Evolutionary conservation across 2,797 vertebrate species (phyloP).

Genomic region (Scolopax bukidnonensis): DNA sequence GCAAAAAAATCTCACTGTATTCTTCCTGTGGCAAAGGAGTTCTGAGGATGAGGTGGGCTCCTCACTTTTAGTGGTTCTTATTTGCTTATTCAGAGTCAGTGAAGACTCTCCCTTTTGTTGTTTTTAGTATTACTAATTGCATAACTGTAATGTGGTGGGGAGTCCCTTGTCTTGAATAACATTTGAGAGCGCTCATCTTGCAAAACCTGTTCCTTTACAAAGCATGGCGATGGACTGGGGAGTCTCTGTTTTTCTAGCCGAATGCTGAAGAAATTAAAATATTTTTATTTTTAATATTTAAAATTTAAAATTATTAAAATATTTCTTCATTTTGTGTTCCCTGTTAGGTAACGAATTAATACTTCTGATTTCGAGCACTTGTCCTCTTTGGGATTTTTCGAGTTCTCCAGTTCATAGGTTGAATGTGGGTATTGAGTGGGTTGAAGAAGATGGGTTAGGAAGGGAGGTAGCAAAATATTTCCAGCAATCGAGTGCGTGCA

Average conservation of each 20-base stretch:
- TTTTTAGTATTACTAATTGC: background rate
- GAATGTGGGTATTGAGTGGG: background rate
- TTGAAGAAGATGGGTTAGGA: background rate
- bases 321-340: background rate
- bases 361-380: background rate
- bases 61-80: background rate
- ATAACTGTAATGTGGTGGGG: background rate
- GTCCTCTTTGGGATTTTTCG: background rate
- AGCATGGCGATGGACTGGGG: background rate
- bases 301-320: too few species aligned
- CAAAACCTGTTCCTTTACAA: background rate
- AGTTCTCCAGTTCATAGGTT: background rate
- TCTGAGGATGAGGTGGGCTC: background rate
- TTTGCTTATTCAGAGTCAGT: background rate
- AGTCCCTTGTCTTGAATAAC: background rate
- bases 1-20: background rate
- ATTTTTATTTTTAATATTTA: too few species aligned
- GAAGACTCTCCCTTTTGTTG: background rate
- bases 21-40: background rate
- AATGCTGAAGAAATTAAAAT: background rate
- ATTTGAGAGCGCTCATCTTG: background rate
- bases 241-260: background rate
- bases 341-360: background rate
- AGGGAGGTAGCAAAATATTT: background rate
- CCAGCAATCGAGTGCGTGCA: background rate